Evolutionary conservation across 2,888 invertebrate genomes (phyloP), one percentile per base, ranked within the genome.

Genomic region (Tethea ocularis): DNA sequence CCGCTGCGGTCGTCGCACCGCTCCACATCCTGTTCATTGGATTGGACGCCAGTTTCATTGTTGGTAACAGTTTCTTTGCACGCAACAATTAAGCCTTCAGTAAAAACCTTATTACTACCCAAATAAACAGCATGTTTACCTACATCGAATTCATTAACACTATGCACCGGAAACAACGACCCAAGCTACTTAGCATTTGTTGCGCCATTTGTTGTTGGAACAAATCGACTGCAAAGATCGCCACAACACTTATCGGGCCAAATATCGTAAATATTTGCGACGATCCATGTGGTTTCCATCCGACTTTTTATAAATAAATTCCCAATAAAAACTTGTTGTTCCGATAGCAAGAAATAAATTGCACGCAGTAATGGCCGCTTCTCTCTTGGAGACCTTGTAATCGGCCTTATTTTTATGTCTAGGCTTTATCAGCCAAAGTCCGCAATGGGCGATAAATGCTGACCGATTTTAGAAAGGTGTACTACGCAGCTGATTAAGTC

Each of bases 1-100:
- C 71, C 82, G 82, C 66, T 71, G 81, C 86, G 82, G 85, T 87
- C 88, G 87, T 74, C 86, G 87, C 84, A 79, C 87, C 81, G 77
- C 72, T 77, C 80, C 77, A 81, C 84, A 89, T 89, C 89, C 89
- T 88, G 88, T 87, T 78, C 77, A 75, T 71, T 72, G 68, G 77
- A 80, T 75, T 72, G 71, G 68, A 68, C 76, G 79, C 77, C 74
- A 70, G 38, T 80, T 80, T 83, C 80, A 83, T 86, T 87, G 84
- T 87, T 80, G 75, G 78, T 65, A 75, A 77, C 74, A 65, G 74
- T 71, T 65, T 71, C 71, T 69, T 62, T 67, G 70, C 70, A 68
- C 69, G 61, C 74, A 72, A 63, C 75, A 69, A 65, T 64, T 66
- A 58, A 51, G 54, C 61, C 61, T 62, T 52, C 26, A n/a, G 24